A percentile compares a stretch with the other conserved stretches of the same genome.
Evolutionary conservation across 2,113 vertebrate genomes (phyloP).

Genomic region (Melanerpes aurifrons): DNA sequence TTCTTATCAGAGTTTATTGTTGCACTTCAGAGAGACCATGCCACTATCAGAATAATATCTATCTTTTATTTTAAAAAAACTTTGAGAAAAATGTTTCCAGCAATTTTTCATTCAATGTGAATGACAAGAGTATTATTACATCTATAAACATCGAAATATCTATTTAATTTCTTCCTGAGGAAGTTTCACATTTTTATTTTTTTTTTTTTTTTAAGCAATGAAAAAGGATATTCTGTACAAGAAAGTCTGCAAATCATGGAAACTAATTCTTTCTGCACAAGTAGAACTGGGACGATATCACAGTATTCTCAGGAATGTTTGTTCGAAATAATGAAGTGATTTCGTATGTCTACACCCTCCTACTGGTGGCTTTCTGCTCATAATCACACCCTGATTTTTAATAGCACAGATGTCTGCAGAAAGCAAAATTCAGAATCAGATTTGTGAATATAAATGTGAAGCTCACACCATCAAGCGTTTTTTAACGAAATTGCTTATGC

Average conservation of each 20-base stretch:
- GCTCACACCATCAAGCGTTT: neutral
- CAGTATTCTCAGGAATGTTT: constrained; percentile 48
- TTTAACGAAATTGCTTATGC: neutral
- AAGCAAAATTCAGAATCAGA: neutral
- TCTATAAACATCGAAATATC: constrained; percentile 78
- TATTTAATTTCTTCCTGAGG: constrained; percentile 80
- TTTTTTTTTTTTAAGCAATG: constrained; percentile 68
- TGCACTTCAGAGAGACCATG: constrained; percentile 78
- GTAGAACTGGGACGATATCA: constrained; percentile 42
- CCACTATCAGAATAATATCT: constrained; percentile 76
- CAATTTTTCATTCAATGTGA: constrained; percentile 84
- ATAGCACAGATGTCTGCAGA: neutral
- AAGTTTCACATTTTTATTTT: constrained; percentile 77
- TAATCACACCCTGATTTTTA: neutral
- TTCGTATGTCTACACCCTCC: neutral
- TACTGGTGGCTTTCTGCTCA: neutral
- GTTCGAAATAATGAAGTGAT: constrained; percentile 8
- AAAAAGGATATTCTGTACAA: constrained; percentile 74
- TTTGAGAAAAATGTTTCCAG: constrained; percentile 76
- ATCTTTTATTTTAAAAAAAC: constrained; percentile 73
- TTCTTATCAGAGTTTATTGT: constrained; percentile 81
- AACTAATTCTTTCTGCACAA: constrained; percentile 46
- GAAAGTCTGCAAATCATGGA: constrained; percentile 54
- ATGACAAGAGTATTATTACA: constrained; percentile 79
- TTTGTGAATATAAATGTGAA: neutral